phyloP scores from a whole-genome alignment of 2,797 vertebrate species.

The Enteromius radiatus region DNA sequence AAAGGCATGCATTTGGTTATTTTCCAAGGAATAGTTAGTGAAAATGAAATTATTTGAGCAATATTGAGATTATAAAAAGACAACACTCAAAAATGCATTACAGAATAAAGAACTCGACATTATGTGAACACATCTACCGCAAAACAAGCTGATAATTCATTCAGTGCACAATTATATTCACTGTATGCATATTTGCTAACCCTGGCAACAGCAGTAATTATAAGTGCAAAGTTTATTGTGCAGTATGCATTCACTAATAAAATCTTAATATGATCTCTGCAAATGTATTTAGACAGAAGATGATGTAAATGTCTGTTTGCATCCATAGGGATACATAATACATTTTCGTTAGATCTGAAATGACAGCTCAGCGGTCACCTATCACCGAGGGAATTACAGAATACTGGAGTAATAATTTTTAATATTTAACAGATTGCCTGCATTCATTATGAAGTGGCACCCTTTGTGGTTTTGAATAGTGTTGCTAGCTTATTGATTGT shows the following conservation, averaged over 20 bases:
- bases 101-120: neutral
- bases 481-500: slow-evolving; percentile 34
- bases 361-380: slow-evolving; percentile 26
- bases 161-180: neutral
- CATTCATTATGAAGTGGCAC: slow-evolving; percentile 15
- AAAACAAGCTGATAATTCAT: slow-evolving; percentile 21
- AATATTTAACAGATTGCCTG: slow-evolving; percentile 25
- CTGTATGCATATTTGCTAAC: slow-evolving; percentile 11
- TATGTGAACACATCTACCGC: neutral
- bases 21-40: neutral
- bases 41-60: neutral
- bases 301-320: slow-evolving; percentile 35
- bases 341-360: neutral
- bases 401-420: slow-evolving; percentile 15
- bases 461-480: slow-evolving; percentile 5
- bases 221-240: slow-evolving; percentile 8
- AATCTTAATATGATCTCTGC: neutral
- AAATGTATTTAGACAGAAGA: slow-evolving; percentile 25
- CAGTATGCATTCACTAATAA: neutral
- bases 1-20: slow-evolving; percentile 2
- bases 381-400: neutral
- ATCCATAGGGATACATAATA: neutral
- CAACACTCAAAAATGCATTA: neutral
- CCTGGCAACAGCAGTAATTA: neutral
- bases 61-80: neutral